A percentile compares a stretch with the other conserved stretches of the same genome.
These are phyloP conservation scores for Acanthoscelides obtectus DNA, from an alignment of 2,888 invertebrate species.

Conservation along the genomic window DNA sequence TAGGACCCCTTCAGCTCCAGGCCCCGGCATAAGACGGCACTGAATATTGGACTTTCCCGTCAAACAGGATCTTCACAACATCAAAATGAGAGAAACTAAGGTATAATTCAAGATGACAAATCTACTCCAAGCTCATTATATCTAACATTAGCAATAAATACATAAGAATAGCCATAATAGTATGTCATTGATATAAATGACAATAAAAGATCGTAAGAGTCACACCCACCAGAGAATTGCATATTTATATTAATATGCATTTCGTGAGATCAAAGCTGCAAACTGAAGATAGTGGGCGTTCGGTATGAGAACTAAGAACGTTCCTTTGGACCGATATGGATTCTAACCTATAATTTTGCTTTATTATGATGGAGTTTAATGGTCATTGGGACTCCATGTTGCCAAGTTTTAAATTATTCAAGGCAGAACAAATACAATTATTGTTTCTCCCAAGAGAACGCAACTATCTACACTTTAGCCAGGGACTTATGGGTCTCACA, in stretches of 20 bases:
- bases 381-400: background rate
- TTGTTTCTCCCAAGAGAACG: no score
- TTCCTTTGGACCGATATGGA: background rate
- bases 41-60: no score
- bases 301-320: background rate
- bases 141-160: background rate
- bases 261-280: background rate
- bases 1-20: no score
- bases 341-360: background rate
- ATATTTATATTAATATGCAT: background rate
- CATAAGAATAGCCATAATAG: background rate
- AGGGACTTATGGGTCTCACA: no score
- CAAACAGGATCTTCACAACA: no score
- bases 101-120: background rate
- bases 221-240: background rate
- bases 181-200: background rate
- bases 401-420: no score
- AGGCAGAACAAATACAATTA: no score
- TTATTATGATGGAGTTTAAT: background rate
- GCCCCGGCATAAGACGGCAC: no score
- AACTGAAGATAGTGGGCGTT: background rate
- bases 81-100: no score
- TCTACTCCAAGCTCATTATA: background rate
- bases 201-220: background rate
- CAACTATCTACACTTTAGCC: no score